Evolutionary conservation across 2,113 vertebrate species (phyloP).

Genomic region (Leucosticte australis): DNA sequence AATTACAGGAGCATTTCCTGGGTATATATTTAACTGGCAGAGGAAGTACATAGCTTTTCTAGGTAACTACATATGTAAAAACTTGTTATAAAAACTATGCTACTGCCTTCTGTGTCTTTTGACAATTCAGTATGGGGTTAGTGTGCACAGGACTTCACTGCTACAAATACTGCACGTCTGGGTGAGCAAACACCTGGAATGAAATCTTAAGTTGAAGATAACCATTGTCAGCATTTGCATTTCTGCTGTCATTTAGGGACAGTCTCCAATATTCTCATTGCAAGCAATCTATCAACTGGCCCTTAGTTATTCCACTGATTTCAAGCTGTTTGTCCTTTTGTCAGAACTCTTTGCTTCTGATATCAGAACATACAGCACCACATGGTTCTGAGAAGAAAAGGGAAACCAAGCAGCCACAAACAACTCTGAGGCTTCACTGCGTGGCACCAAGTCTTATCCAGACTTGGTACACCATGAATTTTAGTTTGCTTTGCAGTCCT

Average conservation of each 20-base stretch:
- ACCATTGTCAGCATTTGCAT: not conserved
- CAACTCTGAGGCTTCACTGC: not conserved
- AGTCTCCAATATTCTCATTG: not conserved
- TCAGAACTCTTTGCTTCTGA: not conserved
- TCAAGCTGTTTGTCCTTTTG: not conserved
- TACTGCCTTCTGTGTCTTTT: not conserved
- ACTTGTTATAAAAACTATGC: not conserved
- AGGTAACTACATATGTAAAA: not conserved
- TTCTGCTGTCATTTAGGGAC: not conserved
- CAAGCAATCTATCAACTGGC: not conserved
- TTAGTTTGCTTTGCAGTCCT: not conserved
- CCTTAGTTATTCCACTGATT: not conserved
- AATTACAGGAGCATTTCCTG: not conserved
- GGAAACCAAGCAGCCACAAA: not conserved
- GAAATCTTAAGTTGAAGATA: not conserved
- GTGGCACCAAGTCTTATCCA: not conserved
- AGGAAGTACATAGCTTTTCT: not conserved
- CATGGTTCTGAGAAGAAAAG: not conserved
- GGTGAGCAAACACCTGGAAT: not conserved
- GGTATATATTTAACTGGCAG: not conserved
- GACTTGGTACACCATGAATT: not conserved
- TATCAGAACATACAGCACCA: not conserved
- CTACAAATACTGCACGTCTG: not conserved
- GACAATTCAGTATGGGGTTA: not conserved
- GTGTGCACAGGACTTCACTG: not conserved